Percentiles rank a stretch among this genome's conserved stretches.
Conservation (phyloP, 2,113 vertebrate species). For the Anarrhichthys ocellatus region DNA sequence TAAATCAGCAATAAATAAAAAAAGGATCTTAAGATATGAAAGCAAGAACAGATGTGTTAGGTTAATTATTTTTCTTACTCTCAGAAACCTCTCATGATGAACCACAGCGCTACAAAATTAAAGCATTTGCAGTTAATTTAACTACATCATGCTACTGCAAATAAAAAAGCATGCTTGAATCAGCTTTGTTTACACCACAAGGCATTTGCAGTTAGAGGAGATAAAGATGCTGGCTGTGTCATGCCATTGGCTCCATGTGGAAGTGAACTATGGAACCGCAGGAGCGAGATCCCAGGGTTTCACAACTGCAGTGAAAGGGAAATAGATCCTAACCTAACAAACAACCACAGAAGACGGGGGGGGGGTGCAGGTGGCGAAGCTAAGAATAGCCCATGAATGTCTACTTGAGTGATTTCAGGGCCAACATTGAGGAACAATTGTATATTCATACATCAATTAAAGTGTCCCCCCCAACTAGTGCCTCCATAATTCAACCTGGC, state of each 20-base stretch:
- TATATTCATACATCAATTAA: slow-evolving; percentile 81
- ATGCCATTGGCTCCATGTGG: slow-evolving; percentile 11
- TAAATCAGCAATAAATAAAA: slow-evolving; percentile 30
- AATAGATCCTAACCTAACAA: slow-evolving; percentile 44
- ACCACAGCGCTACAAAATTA: slow-evolving; percentile 27
- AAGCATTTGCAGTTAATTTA: slow-evolving; percentile 34
- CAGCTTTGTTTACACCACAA: slow-evolving; percentile 9
- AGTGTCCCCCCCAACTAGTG: slow-evolving; percentile 55
- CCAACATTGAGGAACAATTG: slow-evolving; percentile 57
- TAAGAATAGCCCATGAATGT: slow-evolving; percentile 60
- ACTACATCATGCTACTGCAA: slow-evolving; percentile 23
- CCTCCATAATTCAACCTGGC: slow-evolving; percentile 71
- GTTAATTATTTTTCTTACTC: slow-evolving; percentile 39
- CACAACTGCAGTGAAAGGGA: slow-evolving; percentile 30
- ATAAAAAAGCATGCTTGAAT: slow-evolving; percentile 33
- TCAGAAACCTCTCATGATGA: slow-evolving; percentile 24
- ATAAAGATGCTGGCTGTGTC: slow-evolving; percentile 34
- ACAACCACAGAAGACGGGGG: slow-evolving; percentile 34
- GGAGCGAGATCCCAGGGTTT: slow-evolving; percentile 23
- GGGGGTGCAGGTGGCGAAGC: slow-evolving; percentile 60
- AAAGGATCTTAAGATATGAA: slow-evolving; percentile 33
- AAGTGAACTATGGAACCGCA: slow-evolving; percentile 31
- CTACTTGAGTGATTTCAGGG: slow-evolving; percentile 78
- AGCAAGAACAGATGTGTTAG: slow-evolving; percentile 40
- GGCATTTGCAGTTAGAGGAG: slow-evolving; percentile 26